Base-by-base conservation (phyloP, 92 coral and sea anemone genomes). In the Epizoanthus scotinus region DNA sequence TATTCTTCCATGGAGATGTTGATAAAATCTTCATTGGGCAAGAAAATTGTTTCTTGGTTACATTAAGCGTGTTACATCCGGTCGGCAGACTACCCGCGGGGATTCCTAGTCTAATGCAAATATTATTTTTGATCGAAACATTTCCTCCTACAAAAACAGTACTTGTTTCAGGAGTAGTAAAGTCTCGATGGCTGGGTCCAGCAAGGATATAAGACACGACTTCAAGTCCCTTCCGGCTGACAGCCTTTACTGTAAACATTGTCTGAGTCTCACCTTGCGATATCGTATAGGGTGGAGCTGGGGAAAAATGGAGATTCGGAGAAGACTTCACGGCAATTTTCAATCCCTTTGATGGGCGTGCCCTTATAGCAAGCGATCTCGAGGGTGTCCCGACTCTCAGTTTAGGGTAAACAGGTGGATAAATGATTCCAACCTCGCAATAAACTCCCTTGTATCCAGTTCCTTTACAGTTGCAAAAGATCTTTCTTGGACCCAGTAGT, bases 361-460 rank as follows among this genome's bases (percentile, higher is more conserved):
- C 84, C 44, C 22, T n/a, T 40, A 91, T 63, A 24, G 26, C 13
- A 81, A 91, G 78, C 9, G 70, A 22, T 34, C 58, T 20, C 1
- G 91, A 87, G 3, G 49, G 81, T 44, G 21, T 57, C 0, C 66
- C 74, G 2, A 70, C 50, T 8, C 49, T 54, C 28, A 90, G 78
- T 65, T 71, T 68, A 2, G 90, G 90, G 63, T 83, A 86, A 20
- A 52, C 53, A 28, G 94, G 90, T 49, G 87, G 73, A 8, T 65
- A 47, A 24, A 91, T 64, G 55, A 75, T 17, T n/a, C 91, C 94
- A 18, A 73, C 74, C 58, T 87, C 68, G 53, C 94, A 91, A 21
- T 31, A 36, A 13, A 31, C 66, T 12, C 94, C 94, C 57, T 50
- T 79, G 78, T 87, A 91, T n/a, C 91, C 91, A 25, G 94, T 91